Evolutionary conservation across 2,888 invertebrate genomes (phyloP).

Genomic region (Pycnomerus fuliginosus): DNA sequence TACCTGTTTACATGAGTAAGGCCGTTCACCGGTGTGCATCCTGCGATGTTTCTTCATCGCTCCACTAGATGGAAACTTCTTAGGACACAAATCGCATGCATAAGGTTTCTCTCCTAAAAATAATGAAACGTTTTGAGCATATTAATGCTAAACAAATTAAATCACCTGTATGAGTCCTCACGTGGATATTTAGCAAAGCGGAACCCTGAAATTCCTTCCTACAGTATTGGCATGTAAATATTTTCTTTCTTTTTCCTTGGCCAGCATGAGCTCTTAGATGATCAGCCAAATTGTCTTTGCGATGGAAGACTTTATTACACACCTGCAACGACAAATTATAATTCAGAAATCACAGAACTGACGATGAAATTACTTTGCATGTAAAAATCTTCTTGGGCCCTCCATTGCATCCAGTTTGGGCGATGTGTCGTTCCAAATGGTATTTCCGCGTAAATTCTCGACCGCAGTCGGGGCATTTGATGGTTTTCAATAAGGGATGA

Average conservation of each 20-base stretch:
- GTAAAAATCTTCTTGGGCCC: constrained; percentile 55
- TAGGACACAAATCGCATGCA: constrained; percentile 72
- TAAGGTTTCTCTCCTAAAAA: constrained; percentile 57
- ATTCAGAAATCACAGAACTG: constrained; percentile 4
- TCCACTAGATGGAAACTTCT: constrained; percentile 70
- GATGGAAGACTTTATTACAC: constrained; percentile 63
- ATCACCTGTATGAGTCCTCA: constrained; percentile 67
- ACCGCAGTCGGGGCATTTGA: constrained; percentile 67
- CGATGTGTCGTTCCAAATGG: constrained; percentile 70
- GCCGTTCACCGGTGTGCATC: constrained; percentile 56
- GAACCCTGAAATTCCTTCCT: constrained; percentile 66
- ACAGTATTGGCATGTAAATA: constrained; percentile 64
- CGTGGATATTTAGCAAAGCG: constrained; percentile 63
- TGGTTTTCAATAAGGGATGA: constrained; percentile 62
- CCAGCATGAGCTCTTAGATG: constrained; percentile 71
- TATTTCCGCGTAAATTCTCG: constrained; percentile 74
- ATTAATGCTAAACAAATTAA: constrained; percentile 2
- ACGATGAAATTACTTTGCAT: constrained; percentile 59
- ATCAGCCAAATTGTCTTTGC: constrained; percentile 72
- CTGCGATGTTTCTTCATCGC: constrained; percentile 74
- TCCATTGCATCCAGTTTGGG: constrained; percentile 69
- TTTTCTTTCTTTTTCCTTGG: constrained; percentile 56
- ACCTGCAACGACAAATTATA: constrained; percentile 56
- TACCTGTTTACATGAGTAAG: constrained; percentile 60
- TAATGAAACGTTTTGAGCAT: constrained; percentile 1